These are phyloP conservation scores for Amphipyra tragopoginis DNA, from an alignment of 2,888 invertebrate genomes.

Conservation along the genomic window DNA sequence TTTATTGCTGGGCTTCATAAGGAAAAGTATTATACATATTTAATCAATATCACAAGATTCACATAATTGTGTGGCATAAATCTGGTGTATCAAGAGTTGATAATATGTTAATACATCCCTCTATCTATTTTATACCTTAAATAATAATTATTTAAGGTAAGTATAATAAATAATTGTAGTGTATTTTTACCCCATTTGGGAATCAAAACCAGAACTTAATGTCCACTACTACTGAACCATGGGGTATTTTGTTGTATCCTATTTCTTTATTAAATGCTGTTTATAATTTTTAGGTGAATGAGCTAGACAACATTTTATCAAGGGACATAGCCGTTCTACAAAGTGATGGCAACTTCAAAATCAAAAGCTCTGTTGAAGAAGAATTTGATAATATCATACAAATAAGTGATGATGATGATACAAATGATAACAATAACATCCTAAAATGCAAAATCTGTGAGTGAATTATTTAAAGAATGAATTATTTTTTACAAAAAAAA, in stretches of 20 bases:
- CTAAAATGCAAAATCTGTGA: conserved; percentile 85
- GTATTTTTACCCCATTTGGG: background rate
- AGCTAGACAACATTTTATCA: conserved; percentile 89
- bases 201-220: conserved; percentile 4
- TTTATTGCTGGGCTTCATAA: too few relatives aligned
- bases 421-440: conserved; percentile 60
- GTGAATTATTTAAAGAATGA: conserved; percentile 46
- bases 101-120: too few relatives aligned
- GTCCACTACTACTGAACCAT: conserved; percentile 9
- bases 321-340: conserved; percentile 91
- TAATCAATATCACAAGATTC: too few relatives aligned
- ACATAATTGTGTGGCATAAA: too few relatives aligned
- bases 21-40: too few relatives aligned
- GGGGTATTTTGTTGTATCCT: background rate
- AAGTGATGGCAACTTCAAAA: conserved; percentile 91
- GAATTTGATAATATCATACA: conserved; percentile 82
- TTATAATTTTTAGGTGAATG: conserved; percentile 85
- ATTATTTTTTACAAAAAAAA: too few relatives aligned
- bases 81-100: too few relatives aligned
- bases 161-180: too few relatives aligned
- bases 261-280: background rate
- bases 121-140: too few relatives aligned
- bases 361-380: conserved; percentile 66
- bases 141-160: too few relatives aligned
- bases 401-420: conserved; percentile 87